Conservation (phyloP, 2,113 vertebrate genomes). For the Acrocephalus arundinaceus region DNA sequence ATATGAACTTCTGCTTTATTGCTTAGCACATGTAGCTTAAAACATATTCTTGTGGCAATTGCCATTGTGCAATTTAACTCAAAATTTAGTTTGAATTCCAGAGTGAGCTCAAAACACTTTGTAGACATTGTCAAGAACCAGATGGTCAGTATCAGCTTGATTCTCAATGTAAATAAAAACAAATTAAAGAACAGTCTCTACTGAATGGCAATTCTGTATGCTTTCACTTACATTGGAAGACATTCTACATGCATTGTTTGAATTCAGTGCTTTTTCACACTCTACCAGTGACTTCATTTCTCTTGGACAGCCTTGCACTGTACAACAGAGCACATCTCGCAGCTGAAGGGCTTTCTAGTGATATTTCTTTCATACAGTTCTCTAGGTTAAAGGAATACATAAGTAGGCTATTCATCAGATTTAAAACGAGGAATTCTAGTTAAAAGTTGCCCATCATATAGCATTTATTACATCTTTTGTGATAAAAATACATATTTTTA, state of each 20-base stretch:
- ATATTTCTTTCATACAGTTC: not conserved
- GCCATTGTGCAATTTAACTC: not conserved
- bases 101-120: not conserved
- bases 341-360: not conserved
- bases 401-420: not conserved
- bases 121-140: not conserved
- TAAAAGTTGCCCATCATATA: not conserved
- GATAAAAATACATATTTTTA: not conserved
- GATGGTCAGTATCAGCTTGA: not conserved
- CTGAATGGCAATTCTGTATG: not conserved
- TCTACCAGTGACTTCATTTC: not conserved
- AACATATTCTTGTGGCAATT: not conserved
- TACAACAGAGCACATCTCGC: fast-evolving
- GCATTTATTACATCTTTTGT: not conserved
- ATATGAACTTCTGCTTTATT: not conserved
- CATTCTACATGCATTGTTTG: not conserved
- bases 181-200: not conserved
- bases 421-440: not conserved
- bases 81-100: not conserved
- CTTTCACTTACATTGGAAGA: not conserved
- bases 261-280: not conserved
- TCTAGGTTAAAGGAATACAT: not conserved
- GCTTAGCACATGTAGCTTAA: not conserved
- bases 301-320: not conserved
- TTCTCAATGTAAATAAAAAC: not conserved